phyloP scores from a whole-genome alignment of 1,140 invertebrate species.

The Luehdorfia chinensis region DNA sequence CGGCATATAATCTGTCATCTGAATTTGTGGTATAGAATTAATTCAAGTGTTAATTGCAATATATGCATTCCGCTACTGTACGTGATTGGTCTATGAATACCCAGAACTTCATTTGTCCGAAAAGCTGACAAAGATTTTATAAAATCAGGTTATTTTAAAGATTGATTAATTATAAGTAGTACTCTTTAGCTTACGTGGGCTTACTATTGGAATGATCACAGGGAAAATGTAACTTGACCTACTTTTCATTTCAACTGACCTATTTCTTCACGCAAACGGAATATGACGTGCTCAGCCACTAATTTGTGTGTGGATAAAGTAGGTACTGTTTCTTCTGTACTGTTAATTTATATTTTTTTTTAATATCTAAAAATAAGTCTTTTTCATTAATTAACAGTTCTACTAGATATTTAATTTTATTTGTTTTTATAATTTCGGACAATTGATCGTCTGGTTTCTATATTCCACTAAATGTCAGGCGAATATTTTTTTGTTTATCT shows the following conservation, averaged over 20 bases:
- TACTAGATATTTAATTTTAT: not conserved
- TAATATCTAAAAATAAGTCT: slow-evolving; percentile 1
- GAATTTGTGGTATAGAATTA: slow-evolving; percentile 40
- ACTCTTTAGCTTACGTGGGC: too few relatives aligned
- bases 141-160: too few relatives aligned
- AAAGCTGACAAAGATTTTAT: slow-evolving; percentile 22
- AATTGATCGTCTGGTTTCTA: slow-evolving; percentile 60
- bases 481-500: slow-evolving; percentile 49
- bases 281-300: slow-evolving; percentile 42
- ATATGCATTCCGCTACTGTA: slow-evolving; percentile 67
- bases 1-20: slow-evolving; percentile 38
- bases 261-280: slow-evolving; percentile 45
- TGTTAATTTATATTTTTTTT: slow-evolving; percentile 17
- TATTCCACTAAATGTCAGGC: slow-evolving; percentile 42
- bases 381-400: slow-evolving; percentile 5
- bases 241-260: slow-evolving; percentile 52
- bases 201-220: slow-evolving; percentile 39
- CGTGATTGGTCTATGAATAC: slow-evolving; percentile 47
- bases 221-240: slow-evolving; percentile 53
- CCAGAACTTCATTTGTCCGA: slow-evolving; percentile 71
- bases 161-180: too few relatives aligned
- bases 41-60: slow-evolving; percentile 55
- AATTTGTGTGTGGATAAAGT: slow-evolving; percentile 30
- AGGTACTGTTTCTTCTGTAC: slow-evolving; percentile 23
- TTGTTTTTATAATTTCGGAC: slow-evolving; percentile 47